Percentiles rank a stretch among this genome's conserved stretches.
These are phyloP conservation scores for Taurulus bubalis DNA, from an alignment of 2,113 vertebrate genomes.

Conservation along the genomic window DNA sequence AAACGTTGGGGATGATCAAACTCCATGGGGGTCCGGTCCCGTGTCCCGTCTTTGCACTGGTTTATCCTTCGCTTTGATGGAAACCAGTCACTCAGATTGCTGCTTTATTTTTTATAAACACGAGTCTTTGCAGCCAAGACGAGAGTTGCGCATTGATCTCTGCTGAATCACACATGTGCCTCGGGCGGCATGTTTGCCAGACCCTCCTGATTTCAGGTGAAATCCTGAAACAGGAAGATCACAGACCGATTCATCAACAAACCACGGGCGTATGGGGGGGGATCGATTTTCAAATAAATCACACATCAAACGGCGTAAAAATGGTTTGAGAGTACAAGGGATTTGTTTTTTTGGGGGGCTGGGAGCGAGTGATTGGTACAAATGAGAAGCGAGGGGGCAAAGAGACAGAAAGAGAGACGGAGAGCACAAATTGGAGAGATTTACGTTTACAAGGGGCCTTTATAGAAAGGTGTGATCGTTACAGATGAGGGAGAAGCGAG, in stretches of 20 bases:
- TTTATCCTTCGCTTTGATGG: too few relatives aligned
- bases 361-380: slow-evolving; percentile 30
- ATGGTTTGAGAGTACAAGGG: slow-evolving; percentile 41
- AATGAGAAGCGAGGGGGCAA: slow-evolving; percentile 39
- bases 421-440: slow-evolving; percentile 14
- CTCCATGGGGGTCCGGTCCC: too few relatives aligned
- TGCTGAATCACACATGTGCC: slow-evolving; percentile 2
- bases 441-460: slow-evolving; percentile 20
- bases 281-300: slow-evolving; percentile 60
- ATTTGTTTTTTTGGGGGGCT: background rate
- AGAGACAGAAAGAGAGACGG: background rate
- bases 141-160: slow-evolving; percentile 11
- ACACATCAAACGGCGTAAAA: slow-evolving; percentile 53
- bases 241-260: slow-evolving; percentile 52
- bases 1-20: too few relatives aligned
- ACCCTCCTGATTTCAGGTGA: slow-evolving; percentile 31
- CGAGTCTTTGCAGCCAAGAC: slow-evolving; percentile 2
- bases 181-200: background rate
- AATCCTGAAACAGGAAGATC: slow-evolving; percentile 24
- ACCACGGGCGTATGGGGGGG: slow-evolving; percentile 4
- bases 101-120: background rate
- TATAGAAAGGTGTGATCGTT: slow-evolving; percentile 4
- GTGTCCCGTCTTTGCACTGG: too few relatives aligned
- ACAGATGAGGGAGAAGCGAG: slow-evolving; percentile 4
- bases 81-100: too few relatives aligned